Evolutionary conservation across 2,888 invertebrate genomes (phyloP).

Genomic region (Brachyptera risi): DNA sequence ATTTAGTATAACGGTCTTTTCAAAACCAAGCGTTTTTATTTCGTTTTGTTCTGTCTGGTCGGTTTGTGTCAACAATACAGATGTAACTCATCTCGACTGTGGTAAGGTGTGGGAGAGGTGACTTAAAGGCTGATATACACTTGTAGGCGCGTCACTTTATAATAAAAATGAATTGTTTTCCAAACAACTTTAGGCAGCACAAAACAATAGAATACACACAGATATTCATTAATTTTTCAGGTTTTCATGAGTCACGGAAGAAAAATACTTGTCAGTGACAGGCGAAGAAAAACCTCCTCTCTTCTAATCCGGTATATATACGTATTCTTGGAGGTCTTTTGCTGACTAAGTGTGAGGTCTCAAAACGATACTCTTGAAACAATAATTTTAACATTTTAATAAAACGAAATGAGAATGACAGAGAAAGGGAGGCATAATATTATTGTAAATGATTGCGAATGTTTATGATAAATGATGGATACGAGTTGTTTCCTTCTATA

Average conservation of each 20-base stretch:
- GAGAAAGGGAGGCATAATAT: constrained; percentile 5
- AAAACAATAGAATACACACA: constrained; percentile 7
- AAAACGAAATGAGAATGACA: background rate
- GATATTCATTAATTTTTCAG: background rate
- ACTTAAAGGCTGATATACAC: no score
- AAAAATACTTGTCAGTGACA: constrained; percentile 1
- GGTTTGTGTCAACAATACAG: no score
- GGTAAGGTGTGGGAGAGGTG: no score
- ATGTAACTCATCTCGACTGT: no score
- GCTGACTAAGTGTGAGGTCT: background rate
- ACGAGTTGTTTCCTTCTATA: no score
- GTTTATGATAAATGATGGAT: no score
- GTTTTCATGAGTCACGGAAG: constrained; percentile 12
- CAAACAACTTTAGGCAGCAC: constrained; percentile 3
- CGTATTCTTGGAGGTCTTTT: constrained; percentile 2
- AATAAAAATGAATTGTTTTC: constrained; percentile 1
- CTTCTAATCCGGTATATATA: background rate
- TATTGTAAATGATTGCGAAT: no score
- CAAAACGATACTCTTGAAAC: background rate
- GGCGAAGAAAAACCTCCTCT: background rate
- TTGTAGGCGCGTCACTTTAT: constrained; percentile 5
- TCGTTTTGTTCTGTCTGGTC: no score
- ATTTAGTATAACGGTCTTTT: no score
- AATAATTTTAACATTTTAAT: constrained; percentile 5
- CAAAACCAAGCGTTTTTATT: no score